phyloP scores from a whole-genome alignment of 2,888 invertebrate genomes.

The Neria commutata region DNA sequence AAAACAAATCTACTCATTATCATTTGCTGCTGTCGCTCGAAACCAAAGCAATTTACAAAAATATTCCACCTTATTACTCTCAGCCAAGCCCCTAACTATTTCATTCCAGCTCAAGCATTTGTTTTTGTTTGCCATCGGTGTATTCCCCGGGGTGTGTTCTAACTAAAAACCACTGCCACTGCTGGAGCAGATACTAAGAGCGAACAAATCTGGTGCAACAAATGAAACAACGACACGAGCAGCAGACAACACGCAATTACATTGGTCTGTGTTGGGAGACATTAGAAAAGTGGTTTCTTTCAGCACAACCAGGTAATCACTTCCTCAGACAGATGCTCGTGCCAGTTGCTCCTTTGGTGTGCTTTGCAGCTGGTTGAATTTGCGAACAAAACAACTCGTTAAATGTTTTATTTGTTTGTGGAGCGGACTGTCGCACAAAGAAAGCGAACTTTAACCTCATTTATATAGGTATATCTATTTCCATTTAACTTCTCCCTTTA shows the following conservation, averaged over 20 bases:
- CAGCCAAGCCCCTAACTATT: not conserved
- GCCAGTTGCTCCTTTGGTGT: not conserved
- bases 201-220: constrained; percentile 57
- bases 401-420: constrained; percentile 16
- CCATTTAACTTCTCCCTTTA: too few species aligned
- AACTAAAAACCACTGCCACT: not conserved
- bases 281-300: not conserved
- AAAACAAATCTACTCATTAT: constrained; percentile 53
- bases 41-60: constrained; percentile 52
- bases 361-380: not conserved
- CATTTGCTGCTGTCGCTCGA: constrained; percentile 27
- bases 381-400: constrained; percentile 12
- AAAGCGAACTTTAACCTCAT: too few species aligned
- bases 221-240: constrained; percentile 36
- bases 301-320: not conserved
- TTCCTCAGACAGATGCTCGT: constrained; percentile 8
- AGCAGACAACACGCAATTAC: not conserved
- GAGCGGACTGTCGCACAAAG: not conserved
- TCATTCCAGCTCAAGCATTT: constrained; percentile 28
- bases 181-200: constrained; percentile 33
- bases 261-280: not conserved
- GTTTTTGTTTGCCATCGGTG: constrained; percentile 38
- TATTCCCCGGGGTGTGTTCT: constrained; percentile 28
- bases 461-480: too few species aligned
- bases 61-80: constrained; percentile 26